Evolutionary conservation across 2,113 vertebrate species (phyloP).

Genomic region (Aptenodytes patagonicus): DNA sequence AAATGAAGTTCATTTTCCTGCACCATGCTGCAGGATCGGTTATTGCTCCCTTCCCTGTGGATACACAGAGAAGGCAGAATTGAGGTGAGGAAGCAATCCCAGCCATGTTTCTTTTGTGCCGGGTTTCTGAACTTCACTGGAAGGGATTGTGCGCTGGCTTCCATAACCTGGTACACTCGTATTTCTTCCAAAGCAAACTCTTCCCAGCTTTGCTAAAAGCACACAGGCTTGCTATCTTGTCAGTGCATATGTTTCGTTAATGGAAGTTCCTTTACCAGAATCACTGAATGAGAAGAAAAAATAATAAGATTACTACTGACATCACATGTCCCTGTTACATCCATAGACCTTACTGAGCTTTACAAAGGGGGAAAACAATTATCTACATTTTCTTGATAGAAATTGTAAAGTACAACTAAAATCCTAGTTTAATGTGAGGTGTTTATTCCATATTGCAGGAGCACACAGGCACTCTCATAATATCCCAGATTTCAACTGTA

Average conservation of each 20-base stretch:
- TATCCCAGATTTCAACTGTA: not conserved
- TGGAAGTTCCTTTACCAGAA: not conserved
- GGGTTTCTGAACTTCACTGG: not conserved
- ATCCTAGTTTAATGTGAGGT: not conserved
- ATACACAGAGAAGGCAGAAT: not conserved
- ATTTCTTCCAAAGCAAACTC: not conserved
- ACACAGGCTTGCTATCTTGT: not conserved
- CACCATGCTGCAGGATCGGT: not conserved
- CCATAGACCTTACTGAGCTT: not conserved
- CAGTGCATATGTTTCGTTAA: rapidly evolving
- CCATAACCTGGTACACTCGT: not conserved
- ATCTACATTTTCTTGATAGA: not conserved
- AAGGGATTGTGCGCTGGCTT: not conserved
- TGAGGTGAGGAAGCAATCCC: not conserved
- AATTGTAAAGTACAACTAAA: not conserved
- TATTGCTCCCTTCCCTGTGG: not conserved
- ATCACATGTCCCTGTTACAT: not conserved
- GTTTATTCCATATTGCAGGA: not conserved
- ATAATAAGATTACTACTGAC: not conserved
- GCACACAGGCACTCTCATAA: not conserved
- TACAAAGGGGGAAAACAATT: not conserved
- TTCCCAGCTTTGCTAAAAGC: not conserved
- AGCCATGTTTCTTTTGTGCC: not conserved
- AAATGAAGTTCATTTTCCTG: not conserved
- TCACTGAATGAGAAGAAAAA: not conserved